Evolutionary conservation across 2,888 invertebrate genomes (phyloP), one percentile per base, ranked within the genome.

Genomic region (Girardia tigrina): DNA sequence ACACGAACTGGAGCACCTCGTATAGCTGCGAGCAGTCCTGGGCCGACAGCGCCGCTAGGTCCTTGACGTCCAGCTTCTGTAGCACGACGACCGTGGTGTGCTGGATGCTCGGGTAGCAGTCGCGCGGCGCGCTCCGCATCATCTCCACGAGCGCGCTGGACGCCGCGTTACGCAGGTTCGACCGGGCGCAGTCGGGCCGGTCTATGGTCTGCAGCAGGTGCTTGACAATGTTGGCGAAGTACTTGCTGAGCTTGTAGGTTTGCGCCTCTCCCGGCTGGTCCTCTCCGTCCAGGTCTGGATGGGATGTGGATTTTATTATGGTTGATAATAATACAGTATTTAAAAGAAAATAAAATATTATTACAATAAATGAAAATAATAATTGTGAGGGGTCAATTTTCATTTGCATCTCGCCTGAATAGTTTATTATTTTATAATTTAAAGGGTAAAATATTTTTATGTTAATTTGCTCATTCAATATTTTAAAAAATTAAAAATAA

Each of bases 81-180:
- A 99, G 86, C 79, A 99, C 93, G 20, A 95, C 90, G 88, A 97
- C 90, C 0, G 97, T 95, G 0, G 97, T 95, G 81, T 90, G 90
- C 86, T 97, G 94, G n/a, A 99, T 97, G 72, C 91, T 91, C 0
- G 90, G 88, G 84, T 99, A 99, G 84, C 97, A 98, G 86, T 97
- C 95, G 79, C 89, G 88, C 0, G 98, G 95, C 0, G 94, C 94
- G 84, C 95, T 97, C 84, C 97, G 98, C 70, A 99, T 92, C 90
- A 98, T 90, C 86, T 97, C 97, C 97, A 98, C 98, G 0, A 98
- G 87, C 0, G 98, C 95, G 85, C 98, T 97, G 83, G 98, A 98
- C 0, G 98, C 98, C 29, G 97, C 94, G 28, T 93, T 91, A 79
- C 98, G 88, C 76, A 98, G 87, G 84, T 97, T 97, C 73, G 92